phyloP scores from a whole-genome alignment of 2,888 invertebrate genomes.

The Caprella mutica region DNA sequence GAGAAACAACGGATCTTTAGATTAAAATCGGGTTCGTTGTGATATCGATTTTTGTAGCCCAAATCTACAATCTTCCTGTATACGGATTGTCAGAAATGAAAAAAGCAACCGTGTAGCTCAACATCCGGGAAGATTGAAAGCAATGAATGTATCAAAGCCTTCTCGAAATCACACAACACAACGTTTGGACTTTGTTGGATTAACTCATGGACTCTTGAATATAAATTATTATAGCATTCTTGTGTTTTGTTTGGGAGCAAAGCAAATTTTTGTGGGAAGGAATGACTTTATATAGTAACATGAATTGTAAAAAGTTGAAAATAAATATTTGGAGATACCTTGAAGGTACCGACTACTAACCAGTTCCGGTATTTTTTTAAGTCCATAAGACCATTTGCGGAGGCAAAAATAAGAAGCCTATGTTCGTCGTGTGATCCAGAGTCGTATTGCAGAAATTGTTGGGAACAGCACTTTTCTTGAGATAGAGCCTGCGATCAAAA shows the following conservation, averaged over 20 bases:
- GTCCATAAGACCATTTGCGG: neutral
- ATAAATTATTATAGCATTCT: neutral
- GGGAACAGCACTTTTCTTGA: no score
- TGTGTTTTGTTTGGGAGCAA: neutral
- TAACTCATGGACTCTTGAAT: neutral
- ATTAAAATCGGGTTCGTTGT: neutral
- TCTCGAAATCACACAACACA: neutral
- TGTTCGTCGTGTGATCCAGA: neutral
- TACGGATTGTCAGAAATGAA: neutral
- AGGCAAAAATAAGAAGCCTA: neutral
- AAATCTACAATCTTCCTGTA: neutral
- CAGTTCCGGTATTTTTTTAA: neutral
- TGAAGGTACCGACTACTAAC: neutral
- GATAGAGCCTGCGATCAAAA: no score
- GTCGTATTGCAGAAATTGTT: neutral
- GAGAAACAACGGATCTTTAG: neutral
- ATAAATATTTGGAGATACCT: neutral
- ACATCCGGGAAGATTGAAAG: neutral
- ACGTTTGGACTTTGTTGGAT: neutral
- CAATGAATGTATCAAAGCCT: neutral
- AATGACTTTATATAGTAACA: neutral
- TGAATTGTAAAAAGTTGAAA: neutral
- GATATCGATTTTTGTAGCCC: neutral
- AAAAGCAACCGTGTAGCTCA: neutral
- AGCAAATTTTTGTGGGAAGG: neutral